Evolutionary conservation across 2,113 vertebrate genomes (phyloP).

Genomic region (Elanus axillaris): DNA sequence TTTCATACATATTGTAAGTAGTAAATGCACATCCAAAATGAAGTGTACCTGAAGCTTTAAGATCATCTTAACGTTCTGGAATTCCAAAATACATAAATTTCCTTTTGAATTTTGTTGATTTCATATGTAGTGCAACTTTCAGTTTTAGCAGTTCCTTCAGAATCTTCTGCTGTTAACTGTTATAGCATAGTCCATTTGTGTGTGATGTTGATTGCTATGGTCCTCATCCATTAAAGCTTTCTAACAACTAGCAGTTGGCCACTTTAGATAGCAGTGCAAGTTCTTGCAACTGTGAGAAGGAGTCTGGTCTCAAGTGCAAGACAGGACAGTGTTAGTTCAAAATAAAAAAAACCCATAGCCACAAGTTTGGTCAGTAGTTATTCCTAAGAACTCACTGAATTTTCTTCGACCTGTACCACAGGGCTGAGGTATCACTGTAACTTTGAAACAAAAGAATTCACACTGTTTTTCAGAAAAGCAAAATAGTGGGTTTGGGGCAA

Average conservation of each 20-base stretch:
- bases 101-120: background rate
- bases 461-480: background rate
- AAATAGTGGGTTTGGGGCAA: background rate
- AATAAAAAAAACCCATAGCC: background rate
- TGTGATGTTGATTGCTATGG: background rate
- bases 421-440: background rate
- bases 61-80: background rate
- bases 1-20: background rate
- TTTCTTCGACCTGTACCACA: background rate
- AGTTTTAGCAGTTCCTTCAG: background rate
- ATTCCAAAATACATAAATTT: accelerated
- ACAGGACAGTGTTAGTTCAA: background rate
- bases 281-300: background rate
- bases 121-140: background rate
- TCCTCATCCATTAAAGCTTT: background rate
- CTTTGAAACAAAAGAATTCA: background rate
- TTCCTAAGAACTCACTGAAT: accelerated
- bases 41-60: background rate
- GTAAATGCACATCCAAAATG: background rate
- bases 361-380: background rate
- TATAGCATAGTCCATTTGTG: background rate
- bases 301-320: background rate
- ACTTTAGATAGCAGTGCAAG: background rate
- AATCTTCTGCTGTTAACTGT: background rate
- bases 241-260: background rate